Base-by-base conservation (phyloP, 1,140 invertebrate genomes). In the Sinonovacula constricta region DNA sequence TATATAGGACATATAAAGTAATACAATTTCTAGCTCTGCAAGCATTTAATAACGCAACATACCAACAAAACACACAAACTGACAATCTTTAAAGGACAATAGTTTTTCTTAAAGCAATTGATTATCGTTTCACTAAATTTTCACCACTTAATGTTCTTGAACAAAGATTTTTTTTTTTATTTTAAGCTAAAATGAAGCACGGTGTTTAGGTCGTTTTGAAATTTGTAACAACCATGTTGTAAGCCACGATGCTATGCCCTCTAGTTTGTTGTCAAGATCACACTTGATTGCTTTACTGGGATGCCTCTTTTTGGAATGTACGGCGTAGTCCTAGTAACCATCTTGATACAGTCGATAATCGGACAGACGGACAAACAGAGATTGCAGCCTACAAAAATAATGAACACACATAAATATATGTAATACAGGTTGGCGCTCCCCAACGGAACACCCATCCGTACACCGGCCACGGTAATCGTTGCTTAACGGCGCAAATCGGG, bases 311-410 rank as follows among this genome's bases (percentile, higher is more conserved):
- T 92, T 31, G 91, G 89, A 31, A 85, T 66, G 72, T 92, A 91
- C 3, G 88, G 85, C 24, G 86, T 89, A 22, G 83, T 83, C 62
- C 88, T 86, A 7, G 85, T 82, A 26, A 93, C 91, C 93, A 94
- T 95, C 93, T 93, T 95, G 85, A 99, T 99, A 90, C 98, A 99
- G 89, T 99, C 97, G 82, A 98, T 97, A 83, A 99, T 99, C 0
- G 98, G 98, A 91, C 98, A 99, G 1, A 99, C 98, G 39, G 97
- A 98, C 33, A 97, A 87, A 91, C 97, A 99, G 24, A 99, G 91
- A 0, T 95, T 98, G 88, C 98, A 99, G 15, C 91, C 90, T 91
- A 85, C n/a, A 86, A n/a, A n/a, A n/a, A n/a, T n/a, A n/a, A n/a
- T n/a, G n/a, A n/a, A n/a, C n/a, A n/a, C n/a, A n/a, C n/a, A n/a